Evolutionary conservation across 2,797 vertebrate genomes (phyloP), one percentile per base, ranked within the genome.

Genomic region (Liasis olivaceus): DNA sequence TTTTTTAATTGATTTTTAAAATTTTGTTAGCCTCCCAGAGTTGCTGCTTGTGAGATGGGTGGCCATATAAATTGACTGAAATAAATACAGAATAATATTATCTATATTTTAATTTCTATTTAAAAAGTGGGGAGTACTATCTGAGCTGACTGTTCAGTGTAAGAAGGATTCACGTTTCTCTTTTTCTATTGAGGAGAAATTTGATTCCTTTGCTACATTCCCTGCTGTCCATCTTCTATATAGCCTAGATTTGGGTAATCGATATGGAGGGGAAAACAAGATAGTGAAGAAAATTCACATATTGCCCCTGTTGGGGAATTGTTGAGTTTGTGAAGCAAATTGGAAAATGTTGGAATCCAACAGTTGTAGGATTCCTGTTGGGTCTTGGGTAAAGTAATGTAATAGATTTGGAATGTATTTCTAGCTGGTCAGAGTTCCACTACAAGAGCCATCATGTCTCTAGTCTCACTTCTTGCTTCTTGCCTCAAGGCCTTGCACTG

Each of bases 81-180:
- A 22, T n/a, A 24, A 17, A 24, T 15, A 66, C 11, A 31, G 86
- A 72, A 72, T 92, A 94, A 92, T 87, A 69, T 94, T 94, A 2
- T 54, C 47, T 64, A 2, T 96, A 88, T 14, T 92, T 88, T 87
- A 96, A 89, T 89, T 86, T 95, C 90, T 93, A 4, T 94, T 94
- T 94, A 85, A 95, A 89, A 94, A 4, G 72, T 92, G 93, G 96
- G 31, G 66, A 31, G 88, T 96, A 93, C 95, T 95, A 93, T 94
- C 94, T 94, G 93, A 95, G 88, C 91, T 95, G 94, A 96, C 95
- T 97, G 95, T 97, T 97, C 95, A 92, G 94, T 95, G 94, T 94
- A 93, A 94, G 92, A 94, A 90, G 93, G 62, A 95, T 95, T 95
- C 95, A 94, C 95, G 89, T 93, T 90, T 89, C 91, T 93, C 94